Conservation (phyloP, 2,888 invertebrate species). For the Mimachlamys varia region DNA sequence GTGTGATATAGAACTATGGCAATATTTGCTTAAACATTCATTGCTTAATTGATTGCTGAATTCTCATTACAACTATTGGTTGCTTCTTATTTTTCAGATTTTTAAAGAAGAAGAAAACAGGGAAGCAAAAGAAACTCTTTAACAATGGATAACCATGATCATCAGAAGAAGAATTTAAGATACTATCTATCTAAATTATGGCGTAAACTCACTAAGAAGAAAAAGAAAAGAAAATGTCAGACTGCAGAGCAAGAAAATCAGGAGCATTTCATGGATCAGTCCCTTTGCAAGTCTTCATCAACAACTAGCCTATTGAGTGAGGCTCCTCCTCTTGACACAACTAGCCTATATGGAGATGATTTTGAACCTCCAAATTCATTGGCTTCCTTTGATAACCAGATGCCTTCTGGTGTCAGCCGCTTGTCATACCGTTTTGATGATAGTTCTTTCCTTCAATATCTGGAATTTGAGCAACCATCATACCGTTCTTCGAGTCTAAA, state of each 20-base stretch:
- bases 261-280: not conserved
- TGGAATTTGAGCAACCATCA: not conserved
- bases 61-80: too few species aligned
- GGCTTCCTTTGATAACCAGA: not conserved
- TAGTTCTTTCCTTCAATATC: not conserved
- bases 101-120: too few species aligned
- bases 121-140: too few species aligned
- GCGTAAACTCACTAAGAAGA: not conserved
- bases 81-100: too few species aligned
- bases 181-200: not conserved
- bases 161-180: not conserved
- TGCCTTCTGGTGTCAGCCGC: not conserved
- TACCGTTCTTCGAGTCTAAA: not conserved
- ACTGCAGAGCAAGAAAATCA: not conserved
- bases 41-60: too few species aligned
- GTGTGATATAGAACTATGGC: too few species aligned
- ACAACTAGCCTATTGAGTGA: too few species aligned
- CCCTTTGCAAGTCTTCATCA: too few species aligned
- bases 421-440: not conserved
- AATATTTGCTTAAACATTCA: too few species aligned
- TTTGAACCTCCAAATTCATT: too few species aligned
- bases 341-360: not conserved
- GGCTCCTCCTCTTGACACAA: not conserved
- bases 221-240: not conserved
- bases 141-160: too few species aligned